These are phyloP conservation scores for Meteorus sp. DNA, from an alignment of 1,140 invertebrate genomes.

Conservation along the genomic window DNA sequence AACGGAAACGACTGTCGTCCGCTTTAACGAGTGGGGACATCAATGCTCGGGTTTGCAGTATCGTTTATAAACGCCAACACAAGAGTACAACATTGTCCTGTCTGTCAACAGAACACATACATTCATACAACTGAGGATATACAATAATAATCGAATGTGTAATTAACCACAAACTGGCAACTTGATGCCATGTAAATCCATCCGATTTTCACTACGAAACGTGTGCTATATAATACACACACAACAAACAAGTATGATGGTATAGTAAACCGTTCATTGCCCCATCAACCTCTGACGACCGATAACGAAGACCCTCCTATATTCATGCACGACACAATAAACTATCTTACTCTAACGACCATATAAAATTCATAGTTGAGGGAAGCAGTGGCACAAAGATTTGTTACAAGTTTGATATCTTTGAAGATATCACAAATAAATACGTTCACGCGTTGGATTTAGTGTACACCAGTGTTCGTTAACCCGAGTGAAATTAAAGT, in stretches of 20 bases:
- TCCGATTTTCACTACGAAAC: neutral
- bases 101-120: neutral
- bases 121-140: neutral
- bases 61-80: no score
- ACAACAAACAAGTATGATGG: no score
- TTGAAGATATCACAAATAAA: no score
- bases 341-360: no score
- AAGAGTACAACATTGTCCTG: no score
- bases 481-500: no score
- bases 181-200: slow-evolving; percentile 17
- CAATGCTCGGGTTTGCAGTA: neutral
- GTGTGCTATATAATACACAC: no score
- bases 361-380: no score
- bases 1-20: neutral
- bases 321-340: neutral
- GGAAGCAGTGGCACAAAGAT: no score
- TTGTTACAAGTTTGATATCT: no score
- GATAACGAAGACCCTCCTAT: neutral
- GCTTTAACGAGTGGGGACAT: slow-evolving; percentile 1
- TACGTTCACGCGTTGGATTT: no score
- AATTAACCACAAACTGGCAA: slow-evolving; percentile 13
- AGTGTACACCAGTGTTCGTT: no score
- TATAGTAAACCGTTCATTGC: slow-evolving; percentile 20
- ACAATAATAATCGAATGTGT: slow-evolving; percentile 5
- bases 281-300: neutral